Conservation (phyloP, 2,113 vertebrate genomes). For the Coreoperca whiteheadi region DNA sequence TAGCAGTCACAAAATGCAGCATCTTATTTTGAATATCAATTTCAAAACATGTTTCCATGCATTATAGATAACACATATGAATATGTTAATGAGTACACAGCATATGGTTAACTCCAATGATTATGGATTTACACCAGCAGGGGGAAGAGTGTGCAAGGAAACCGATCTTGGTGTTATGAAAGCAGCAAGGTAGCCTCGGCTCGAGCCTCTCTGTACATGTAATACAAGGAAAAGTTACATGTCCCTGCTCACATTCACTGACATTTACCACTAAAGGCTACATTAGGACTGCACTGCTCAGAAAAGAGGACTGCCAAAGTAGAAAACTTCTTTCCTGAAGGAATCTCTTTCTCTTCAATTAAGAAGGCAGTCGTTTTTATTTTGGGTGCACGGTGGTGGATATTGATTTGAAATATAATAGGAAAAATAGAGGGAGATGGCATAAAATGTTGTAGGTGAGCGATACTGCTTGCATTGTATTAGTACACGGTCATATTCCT, state of each 20-base stretch:
- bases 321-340: neutral
- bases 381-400: neutral
- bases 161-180: constrained; percentile 67
- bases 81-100: constrained; percentile 72
- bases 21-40: constrained; percentile 76
- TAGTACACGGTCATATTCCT: neutral
- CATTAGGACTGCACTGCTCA: constrained; percentile 2
- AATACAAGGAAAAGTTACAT: constrained; percentile 53
- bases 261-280: constrained; percentile 61
- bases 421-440: neutral
- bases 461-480: neutral
- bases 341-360: constrained; percentile 5
- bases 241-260: constrained; percentile 49
- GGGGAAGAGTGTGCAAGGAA: constrained; percentile 86
- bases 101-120: constrained; percentile 64
- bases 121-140: constrained; percentile 83
- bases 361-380: neutral
- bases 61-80: constrained; percentile 78
- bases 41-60: constrained; percentile 79
- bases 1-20: constrained; percentile 45
- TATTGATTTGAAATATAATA: constrained; percentile 3
- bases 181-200: constrained; percentile 43
- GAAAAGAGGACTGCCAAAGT: neutral
- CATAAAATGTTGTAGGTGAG: neutral
- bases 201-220: constrained; percentile 24